These are phyloP conservation scores for Glaucidium brasilianum DNA, from an alignment of 2,113 vertebrate genomes.

Conservation along the genomic window DNA sequence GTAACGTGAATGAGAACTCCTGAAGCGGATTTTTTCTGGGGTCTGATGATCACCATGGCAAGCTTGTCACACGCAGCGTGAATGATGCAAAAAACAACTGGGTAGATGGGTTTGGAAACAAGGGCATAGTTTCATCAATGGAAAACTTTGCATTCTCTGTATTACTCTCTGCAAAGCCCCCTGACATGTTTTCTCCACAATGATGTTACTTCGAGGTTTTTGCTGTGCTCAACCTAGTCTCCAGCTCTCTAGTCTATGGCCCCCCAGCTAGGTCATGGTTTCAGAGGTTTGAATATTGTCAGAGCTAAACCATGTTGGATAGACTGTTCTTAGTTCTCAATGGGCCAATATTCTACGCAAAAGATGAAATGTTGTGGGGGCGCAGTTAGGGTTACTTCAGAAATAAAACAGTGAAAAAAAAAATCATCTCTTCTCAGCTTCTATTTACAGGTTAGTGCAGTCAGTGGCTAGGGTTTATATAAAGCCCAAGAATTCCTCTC, in stretches of 20 bases:
- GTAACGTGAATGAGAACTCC: background rate
- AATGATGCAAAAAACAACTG: background rate
- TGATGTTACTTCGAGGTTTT: background rate
- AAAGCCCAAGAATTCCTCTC: background rate
- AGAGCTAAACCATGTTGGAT: background rate
- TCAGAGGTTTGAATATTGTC: background rate
- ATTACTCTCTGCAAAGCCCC: background rate
- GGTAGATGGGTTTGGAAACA: background rate
- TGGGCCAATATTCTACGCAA: background rate
- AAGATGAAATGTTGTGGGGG: background rate
- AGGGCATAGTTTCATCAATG: background rate
- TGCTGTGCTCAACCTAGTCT: background rate
- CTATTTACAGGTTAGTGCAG: background rate
- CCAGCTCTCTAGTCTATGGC: background rate
- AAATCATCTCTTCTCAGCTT: background rate
- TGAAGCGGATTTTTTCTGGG: background rate
- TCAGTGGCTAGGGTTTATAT: background rate
- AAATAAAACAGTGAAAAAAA: background rate
- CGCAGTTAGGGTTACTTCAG: background rate
- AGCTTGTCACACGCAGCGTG: background rate
- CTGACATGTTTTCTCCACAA: background rate
- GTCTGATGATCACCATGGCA: background rate
- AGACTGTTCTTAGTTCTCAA: background rate
- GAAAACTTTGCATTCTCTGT: background rate
- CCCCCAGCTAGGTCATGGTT: background rate